A percentile compares a stretch with the other conserved stretches of the same genome.
Conservation (phyloP, 1,140 invertebrate genomes). For the Drosophila paulistorum region DNA sequence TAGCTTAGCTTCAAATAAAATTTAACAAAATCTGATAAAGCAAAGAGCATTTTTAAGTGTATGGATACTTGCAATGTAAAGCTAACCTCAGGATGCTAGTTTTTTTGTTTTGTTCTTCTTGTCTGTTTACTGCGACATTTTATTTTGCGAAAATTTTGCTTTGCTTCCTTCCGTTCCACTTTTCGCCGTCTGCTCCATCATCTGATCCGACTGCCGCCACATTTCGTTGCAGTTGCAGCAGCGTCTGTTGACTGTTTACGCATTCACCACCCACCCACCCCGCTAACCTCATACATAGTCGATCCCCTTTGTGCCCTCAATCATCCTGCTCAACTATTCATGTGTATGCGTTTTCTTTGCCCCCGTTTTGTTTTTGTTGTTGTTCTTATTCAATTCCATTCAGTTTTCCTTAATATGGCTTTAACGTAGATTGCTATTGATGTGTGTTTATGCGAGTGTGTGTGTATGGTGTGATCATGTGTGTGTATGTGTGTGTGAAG, state of each 20-base stretch:
- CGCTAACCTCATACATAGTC: background rate
- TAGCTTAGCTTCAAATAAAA: too few relatives aligned
- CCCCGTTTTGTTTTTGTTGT: constrained; percentile 31
- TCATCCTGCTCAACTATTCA: constrained; percentile 32
- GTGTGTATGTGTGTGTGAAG: constrained; percentile 20
- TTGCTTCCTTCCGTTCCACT: constrained; percentile 64
- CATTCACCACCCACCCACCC: constrained; percentile 24
- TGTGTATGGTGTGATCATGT: constrained; percentile 10
- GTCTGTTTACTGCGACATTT: constrained; percentile 68
- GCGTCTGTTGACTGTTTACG: constrained; percentile 53
- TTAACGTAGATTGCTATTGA: constrained; percentile 64
- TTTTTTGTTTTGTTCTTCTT: constrained; percentile 31
- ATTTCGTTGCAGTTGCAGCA: constrained; percentile 8
- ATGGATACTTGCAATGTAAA: too few relatives aligned
- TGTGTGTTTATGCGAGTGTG: constrained; percentile 21
- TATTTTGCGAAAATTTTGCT: constrained; percentile 63
- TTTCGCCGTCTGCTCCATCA: constrained; percentile 5
- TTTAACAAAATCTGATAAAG: too few relatives aligned
- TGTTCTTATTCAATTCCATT: constrained; percentile 70
- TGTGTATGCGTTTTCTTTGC: constrained; percentile 23
- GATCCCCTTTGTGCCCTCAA: background rate
- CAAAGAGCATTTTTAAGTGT: too few relatives aligned
- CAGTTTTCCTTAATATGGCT: constrained; percentile 69
- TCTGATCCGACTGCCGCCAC: background rate
- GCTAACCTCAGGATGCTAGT: constrained; percentile 13